Base-by-base conservation (phyloP, 2,888 invertebrate species). In the Ectemnius lituratus region DNA sequence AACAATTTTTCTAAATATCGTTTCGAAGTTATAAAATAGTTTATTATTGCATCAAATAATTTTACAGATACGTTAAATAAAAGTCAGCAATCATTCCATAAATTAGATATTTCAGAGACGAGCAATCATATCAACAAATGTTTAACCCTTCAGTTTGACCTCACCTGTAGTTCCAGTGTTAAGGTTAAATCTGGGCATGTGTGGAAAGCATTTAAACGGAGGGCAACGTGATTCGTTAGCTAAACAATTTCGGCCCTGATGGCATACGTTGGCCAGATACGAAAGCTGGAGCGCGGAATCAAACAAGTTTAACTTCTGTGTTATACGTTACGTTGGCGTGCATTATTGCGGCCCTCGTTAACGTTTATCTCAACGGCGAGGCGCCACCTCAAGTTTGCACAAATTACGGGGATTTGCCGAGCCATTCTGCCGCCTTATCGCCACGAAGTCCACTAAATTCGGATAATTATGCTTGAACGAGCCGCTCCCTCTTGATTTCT, bases 271-370 rank as follows among this genome's bases (percentile, higher is more conserved):
- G 47, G 6, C 37, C 6, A 37, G 49, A 58, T 69, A 61, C 58
- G 67, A 62, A 47, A 11, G 16, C 52, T 45, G 52, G 59, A 70
- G 47, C 63, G 47, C 63, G 8, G 70, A 62, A 71, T 75, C 69
- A 47, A 69, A 61, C 81, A 59, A 68, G 58, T 79, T 81, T 49
- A 75, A 82, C 73, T 79, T 79, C 49, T 37, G 73, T 60, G 37
- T 60, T 65, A 46, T 3, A 23, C 45, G 57, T 62, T 23, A 37
- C 45, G 46, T 46, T 52, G 52, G 14, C 52, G 37, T 52, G 63
- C 69, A 67, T 79, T 73, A 77, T 75, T 68, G 72, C 73, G 56
- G 61, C 67, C 64, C 71, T 77, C 75, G 71, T 77, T 81, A 75
- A 73, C 72, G 28, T 66, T 71, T 70, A 66, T 65, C 37, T 37